Conservation (phyloP, 2,888 invertebrate genomes). For the Epinotia nisella region DNA sequence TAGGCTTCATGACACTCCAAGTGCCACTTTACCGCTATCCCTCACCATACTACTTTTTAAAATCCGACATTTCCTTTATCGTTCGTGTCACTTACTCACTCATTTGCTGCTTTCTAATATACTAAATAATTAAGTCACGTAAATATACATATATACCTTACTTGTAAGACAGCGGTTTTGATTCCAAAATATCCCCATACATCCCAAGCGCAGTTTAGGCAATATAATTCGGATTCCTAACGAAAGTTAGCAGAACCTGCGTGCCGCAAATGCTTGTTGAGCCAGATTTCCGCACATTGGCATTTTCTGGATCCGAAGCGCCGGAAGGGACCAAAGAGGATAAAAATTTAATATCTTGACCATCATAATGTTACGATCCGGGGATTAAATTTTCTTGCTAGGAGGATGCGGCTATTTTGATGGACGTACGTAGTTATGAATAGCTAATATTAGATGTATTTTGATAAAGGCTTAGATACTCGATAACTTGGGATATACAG, state of each 20-base stretch:
- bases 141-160: no score
- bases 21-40: no score
- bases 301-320: constrained; percentile 29
- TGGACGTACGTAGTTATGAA: background rate
- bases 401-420: constrained; percentile 2
- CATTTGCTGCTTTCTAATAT: no score
- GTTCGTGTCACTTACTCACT: no score
- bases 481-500: background rate
- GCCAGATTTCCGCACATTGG: constrained; percentile 35
- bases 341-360: constrained; percentile 43
- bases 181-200: constrained; percentile 46
- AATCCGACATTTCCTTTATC: no score
- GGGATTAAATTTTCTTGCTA: constrained; percentile 37
- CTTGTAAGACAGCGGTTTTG: constrained; percentile 1
- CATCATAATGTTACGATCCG: constrained; percentile 39
- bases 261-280: constrained; percentile 37
- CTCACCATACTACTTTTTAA: no score
- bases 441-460: background rate
- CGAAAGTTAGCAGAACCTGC: constrained; percentile 65
- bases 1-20: no score
- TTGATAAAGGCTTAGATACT: no score
- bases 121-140: no score
- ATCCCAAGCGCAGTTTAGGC: constrained; percentile 54
- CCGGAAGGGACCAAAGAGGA: constrained; percentile 41
- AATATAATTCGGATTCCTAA: constrained; percentile 69